Evolutionary conservation across 2,888 invertebrate species (phyloP).

Genomic region (Hemithea aestivaria): DNA sequence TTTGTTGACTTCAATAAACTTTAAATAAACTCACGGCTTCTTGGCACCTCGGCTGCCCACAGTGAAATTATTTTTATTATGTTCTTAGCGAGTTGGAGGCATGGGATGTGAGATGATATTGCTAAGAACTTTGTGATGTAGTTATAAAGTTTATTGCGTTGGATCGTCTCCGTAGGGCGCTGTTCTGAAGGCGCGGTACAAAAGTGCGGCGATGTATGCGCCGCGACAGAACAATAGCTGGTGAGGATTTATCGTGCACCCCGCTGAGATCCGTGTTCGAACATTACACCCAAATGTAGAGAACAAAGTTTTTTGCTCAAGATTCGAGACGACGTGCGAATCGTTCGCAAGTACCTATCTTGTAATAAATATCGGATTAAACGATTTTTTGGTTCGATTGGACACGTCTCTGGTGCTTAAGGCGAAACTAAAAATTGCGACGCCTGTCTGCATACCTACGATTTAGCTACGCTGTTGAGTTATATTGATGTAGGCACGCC

Average conservation of each 20-base stretch:
- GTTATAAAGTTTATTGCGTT: constrained; percentile 23
- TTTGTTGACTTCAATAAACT: background rate
- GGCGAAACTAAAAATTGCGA: too few species aligned
- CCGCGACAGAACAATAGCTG: constrained; percentile 63
- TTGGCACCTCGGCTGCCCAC: constrained; percentile 6
- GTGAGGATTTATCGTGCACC: constrained; percentile 58
- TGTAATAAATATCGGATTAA: constrained; percentile 6
- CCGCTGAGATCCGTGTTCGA: constrained; percentile 43
- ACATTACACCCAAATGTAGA: constrained; percentile 19
- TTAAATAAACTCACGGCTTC: background rate
- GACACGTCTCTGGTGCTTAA: background rate
- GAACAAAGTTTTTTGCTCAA: constrained; percentile 13
- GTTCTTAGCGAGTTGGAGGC: constrained; percentile 8
- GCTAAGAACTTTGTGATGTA: constrained; percentile 24
- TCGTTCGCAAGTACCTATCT: constrained; percentile 16
- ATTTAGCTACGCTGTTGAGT: too few species aligned
- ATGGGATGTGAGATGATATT: constrained; percentile 16
- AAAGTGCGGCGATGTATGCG: constrained; percentile 50
- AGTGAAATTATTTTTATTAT: constrained; percentile 10
- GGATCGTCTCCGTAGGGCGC: constrained; percentile 34
- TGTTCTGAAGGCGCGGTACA: constrained; percentile 37
- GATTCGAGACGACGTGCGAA: constrained; percentile 15
- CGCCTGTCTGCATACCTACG: too few species aligned
- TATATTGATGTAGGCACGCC: too few species aligned
- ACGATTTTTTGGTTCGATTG: constrained; percentile 4